These are phyloP conservation scores for Graphium colonna DNA, from an alignment of 2,888 invertebrate species.

Conservation along the genomic window DNA sequence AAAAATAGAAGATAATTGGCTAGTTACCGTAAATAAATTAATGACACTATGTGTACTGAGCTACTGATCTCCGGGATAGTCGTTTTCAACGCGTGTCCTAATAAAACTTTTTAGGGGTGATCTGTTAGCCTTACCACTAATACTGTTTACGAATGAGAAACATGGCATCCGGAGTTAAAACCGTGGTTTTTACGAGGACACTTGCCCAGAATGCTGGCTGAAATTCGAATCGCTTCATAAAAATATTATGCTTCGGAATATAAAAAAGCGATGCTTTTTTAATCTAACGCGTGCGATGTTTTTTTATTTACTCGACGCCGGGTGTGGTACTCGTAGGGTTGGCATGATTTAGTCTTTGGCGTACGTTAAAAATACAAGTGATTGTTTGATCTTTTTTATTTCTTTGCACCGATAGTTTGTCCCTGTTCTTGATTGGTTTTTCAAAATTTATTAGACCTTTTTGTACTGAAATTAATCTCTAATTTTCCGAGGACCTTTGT, in stretches of 20 bases:
- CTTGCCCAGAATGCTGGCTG: conserved; percentile 7
- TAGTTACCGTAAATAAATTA: too few relatives aligned
- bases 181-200: conserved; percentile 6
- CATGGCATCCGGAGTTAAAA: background rate
- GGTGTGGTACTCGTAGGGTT: conserved; percentile 1
- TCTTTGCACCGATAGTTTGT: too few relatives aligned
- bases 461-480: too few relatives aligned
- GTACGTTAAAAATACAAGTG: background rate
- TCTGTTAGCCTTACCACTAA: background rate
- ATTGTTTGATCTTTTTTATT: too few relatives aligned
- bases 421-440: too few relatives aligned
- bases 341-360: background rate
- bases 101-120: background rate
- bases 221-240: conserved; percentile 10
- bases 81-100: too few relatives aligned
- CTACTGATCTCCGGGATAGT: too few relatives aligned
- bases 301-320: conserved; percentile 8
- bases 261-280: conserved; percentile 3
- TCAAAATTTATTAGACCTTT: too few relatives aligned
- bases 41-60: too few relatives aligned
- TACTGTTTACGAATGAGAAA: background rate
- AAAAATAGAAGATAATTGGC: too few relatives aligned
- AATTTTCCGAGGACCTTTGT: too few relatives aligned
- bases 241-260: conserved; percentile 13
- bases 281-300: conserved; percentile 9